Conservation (phyloP, 1,140 invertebrate species). For the Ptiloglossa arizonensis region DNA sequence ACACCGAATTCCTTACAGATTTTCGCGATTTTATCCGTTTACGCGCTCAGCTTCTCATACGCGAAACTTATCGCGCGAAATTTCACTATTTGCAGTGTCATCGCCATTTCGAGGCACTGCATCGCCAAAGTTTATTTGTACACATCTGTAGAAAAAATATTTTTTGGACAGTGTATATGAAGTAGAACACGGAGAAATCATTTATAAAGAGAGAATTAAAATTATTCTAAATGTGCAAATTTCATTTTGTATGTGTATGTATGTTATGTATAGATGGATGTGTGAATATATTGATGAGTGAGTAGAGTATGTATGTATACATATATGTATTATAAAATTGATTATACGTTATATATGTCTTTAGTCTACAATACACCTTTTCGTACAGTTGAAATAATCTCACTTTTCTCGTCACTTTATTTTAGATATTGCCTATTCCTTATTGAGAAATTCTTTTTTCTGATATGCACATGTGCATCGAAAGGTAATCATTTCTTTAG, state of each 20-base stretch:
- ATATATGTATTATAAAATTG: conserved; percentile 62
- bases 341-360: conserved; percentile 48
- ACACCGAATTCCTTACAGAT: conserved; percentile 4
- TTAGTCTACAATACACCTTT: conserved; percentile 61
- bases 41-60: background rate
- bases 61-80: background rate
- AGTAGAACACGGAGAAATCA: conserved; percentile 11
- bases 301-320: conserved; percentile 19
- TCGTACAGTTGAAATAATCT: conserved; percentile 25
- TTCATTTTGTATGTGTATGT: conserved; percentile 44
- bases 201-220: conserved; percentile 26
- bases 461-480: no score
- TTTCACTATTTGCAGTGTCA: background rate
- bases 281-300: no score
- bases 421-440: background rate
- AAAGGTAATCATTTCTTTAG: no score
- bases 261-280: background rate
- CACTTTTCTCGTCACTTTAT: background rate
- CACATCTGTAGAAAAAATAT: conserved; percentile 3
- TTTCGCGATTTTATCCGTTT: background rate
- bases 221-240: conserved; percentile 66
- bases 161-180: conserved; percentile 32
- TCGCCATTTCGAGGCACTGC: background rate
- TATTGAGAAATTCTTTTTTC: background rate
- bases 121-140: conserved; percentile 32